Base-by-base conservation (phyloP, 2,797 vertebrate species). In the Alosa sapidissima region DNA sequence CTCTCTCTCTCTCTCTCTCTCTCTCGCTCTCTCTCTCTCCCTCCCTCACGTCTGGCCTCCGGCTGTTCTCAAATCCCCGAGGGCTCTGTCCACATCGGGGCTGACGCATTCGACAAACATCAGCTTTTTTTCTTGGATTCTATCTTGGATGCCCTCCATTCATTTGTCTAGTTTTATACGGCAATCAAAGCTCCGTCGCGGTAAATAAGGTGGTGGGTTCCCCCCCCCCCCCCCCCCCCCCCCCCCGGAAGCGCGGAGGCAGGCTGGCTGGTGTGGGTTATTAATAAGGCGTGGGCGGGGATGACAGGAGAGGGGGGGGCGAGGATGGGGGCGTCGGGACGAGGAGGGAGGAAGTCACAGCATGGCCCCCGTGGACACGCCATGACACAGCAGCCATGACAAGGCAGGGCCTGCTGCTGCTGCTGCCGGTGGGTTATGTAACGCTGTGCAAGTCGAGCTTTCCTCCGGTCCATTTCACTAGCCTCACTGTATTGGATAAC, bases 261-360 rank as follows among this genome's bases (percentile, higher is more conserved):
- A 72, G 28, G 28, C 65, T 36, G 65, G 33, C 65, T 72, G 1
- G 65, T 72, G 65, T 36, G 62, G 24, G 10, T 68, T 14, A 33
- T 33, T 68, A 11, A 68, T 4, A 33, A 8, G 24, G 24, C 8
- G 62, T 33, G 62, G 62, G 62, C n/a, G 62, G 28, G 24, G 62
- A 13, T 33, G 62, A 13, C 62, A 28, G n/a, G 33, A 41, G 65
- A 36, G 11, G n/a, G 52, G 14, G 19, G 54, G 54, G 3, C 6
- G 54, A 3, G 28, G 28, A 16, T 0, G 28, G 13, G 13, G 28
- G 62, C 24, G 62, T 33, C 9, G 33, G 24, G 24, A 65, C 11
- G 24, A 28, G 62, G 62, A 65, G 19, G 54, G 62, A 68, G 62
- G 28, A 72, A 72, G 65, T 72, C 28, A 72, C 65, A 72, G 28